Conservation (phyloP, 2,797 vertebrate species). For the Microchirus variegatus region DNA sequence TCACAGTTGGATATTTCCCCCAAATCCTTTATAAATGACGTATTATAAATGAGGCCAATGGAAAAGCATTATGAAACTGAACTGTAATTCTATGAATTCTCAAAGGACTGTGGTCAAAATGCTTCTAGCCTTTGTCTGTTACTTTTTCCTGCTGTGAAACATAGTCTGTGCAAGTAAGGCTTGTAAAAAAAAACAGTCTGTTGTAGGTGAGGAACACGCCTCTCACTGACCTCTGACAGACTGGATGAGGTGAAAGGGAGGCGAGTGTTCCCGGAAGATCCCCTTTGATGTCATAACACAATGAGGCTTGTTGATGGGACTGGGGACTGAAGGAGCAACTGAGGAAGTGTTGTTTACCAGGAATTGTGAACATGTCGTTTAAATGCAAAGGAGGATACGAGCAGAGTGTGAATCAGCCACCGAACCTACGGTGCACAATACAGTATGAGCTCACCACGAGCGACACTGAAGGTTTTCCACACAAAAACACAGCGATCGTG, state of each 20-base stretch:
- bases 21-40: too few species aligned
- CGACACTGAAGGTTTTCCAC: too few species aligned
- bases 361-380: constrained; percentile 7
- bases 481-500: too few species aligned
- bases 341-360: constrained; percentile 2
- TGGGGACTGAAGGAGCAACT: neutral
- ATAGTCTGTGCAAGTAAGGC: neutral
- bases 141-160: constrained; percentile 1
- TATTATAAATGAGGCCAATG: too few species aligned
- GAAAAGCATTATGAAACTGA: too few species aligned
- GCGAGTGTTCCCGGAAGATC: constrained; percentile 27
- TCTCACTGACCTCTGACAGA: neutral
- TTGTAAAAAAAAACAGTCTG: constrained; percentile 15
- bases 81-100: neutral
- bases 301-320: constrained; percentile 14
- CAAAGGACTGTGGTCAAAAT: constrained; percentile 1
- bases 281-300: constrained; percentile 30
- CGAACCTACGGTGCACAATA: too few species aligned
- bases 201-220: constrained; percentile 17
- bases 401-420: too few species aligned
- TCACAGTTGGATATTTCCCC: too few species aligned
- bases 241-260: constrained; percentile 19
- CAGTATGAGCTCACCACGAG: too few species aligned
- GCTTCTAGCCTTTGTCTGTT: constrained; percentile 8
- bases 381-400: constrained; percentile 1